Evolutionary conservation across 1,140 invertebrate genomes (phyloP).

Genomic region (Anastatus disparis): DNA sequence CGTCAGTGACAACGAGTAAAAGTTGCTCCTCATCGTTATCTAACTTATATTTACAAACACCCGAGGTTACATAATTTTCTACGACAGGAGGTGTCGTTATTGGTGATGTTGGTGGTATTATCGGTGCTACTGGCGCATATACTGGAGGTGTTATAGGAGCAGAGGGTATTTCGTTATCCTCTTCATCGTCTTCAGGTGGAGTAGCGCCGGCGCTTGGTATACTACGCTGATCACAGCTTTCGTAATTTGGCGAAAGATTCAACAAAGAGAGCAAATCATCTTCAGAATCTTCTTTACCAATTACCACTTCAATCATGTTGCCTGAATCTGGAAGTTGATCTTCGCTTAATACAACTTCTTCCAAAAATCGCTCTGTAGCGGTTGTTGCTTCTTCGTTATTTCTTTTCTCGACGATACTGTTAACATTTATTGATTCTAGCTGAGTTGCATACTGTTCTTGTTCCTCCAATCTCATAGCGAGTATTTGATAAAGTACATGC

Average conservation of each 20-base stretch:
- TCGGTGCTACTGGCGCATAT: not conserved
- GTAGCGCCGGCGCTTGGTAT: not conserved
- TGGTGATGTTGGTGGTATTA: not conserved
- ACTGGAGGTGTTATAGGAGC: not conserved
- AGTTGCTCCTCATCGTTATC: conserved; percentile 38
- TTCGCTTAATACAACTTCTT: conserved; percentile 35
- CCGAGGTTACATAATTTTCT: conserved; percentile 18
- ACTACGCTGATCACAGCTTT: conserved; percentile 22
- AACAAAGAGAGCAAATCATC: conserved; percentile 34
- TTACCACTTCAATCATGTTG: conserved; percentile 33
- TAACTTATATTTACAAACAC: conserved; percentile 30
- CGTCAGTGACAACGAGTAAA: conserved; percentile 42
- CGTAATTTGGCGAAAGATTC: conserved; percentile 33
- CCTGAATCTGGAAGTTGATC: conserved; percentile 35
- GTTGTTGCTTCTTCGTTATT: not conserved
- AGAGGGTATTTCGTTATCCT: not conserved
- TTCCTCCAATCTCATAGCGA: conserved; percentile 9
- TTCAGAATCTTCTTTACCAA: conserved; percentile 36
- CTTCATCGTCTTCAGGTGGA: conserved; percentile 15
- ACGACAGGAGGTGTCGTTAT: not conserved
- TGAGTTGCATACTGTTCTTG: not conserved
- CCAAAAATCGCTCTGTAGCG: conserved; percentile 12
- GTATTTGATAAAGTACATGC: conserved; percentile 10
- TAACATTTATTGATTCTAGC: not conserved
- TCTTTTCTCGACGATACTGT: not conserved